Evolutionary conservation across 2,888 invertebrate genomes (phyloP).

Genomic region (Philopedon plagiatum): DNA sequence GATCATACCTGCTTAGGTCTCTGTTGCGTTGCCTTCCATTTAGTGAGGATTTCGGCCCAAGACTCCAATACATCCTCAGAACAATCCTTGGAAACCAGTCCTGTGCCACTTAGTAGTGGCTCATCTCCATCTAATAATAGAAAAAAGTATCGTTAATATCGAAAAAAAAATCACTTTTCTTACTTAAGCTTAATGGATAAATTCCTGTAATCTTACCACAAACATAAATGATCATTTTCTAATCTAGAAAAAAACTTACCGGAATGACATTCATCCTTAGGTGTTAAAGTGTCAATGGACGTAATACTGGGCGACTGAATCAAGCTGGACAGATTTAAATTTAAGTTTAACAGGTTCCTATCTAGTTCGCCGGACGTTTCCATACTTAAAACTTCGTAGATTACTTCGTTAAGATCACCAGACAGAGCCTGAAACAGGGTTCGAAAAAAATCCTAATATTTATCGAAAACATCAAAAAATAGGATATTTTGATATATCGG

Average conservation of each 20-base stretch:
- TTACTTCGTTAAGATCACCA: constrained; percentile 75
- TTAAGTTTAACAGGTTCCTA: constrained; percentile 80
- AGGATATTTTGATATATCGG: no score
- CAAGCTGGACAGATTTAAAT: constrained; percentile 80
- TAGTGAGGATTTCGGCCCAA: constrained; percentile 91
- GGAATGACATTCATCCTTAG: constrained; percentile 80
- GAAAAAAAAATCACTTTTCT: no score
- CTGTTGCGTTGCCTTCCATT: constrained; percentile 77
- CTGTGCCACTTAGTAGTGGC: constrained; percentile 97
- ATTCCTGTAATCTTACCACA: no score
- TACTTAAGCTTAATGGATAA: no score
- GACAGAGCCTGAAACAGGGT: constrained; percentile 69
- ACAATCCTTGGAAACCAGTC: constrained; percentile 96
- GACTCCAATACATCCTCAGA: constrained; percentile 91
- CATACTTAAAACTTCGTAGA: constrained; percentile 83
- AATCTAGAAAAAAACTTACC: constrained; percentile 67
- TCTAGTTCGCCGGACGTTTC: constrained; percentile 86
- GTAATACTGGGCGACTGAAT: constrained; percentile 81
- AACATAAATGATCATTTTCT: no score
- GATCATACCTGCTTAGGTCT: constrained; percentile 80
- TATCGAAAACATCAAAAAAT: background rate
- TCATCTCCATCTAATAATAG: constrained; percentile 85
- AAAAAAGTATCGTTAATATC: no score
- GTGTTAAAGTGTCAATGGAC: constrained; percentile 82
- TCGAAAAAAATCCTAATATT: background rate